Conservation (phyloP, 2,797 vertebrate species). For the Platalea minor region DNA sequence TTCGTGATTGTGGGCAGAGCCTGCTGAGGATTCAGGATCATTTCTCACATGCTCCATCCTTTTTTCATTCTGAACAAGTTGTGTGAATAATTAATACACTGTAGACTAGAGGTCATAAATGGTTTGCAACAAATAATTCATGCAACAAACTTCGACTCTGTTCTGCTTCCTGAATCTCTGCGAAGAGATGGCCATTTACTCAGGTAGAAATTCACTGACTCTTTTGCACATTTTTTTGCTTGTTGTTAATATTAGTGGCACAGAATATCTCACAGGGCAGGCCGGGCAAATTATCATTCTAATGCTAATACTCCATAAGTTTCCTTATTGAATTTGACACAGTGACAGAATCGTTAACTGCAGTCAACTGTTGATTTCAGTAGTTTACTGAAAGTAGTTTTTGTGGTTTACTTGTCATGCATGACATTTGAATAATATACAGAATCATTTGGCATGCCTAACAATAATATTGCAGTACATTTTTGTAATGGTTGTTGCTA, state of each 20-base stretch:
- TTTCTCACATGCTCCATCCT: not conserved
- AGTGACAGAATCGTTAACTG: not conserved
- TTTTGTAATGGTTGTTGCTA: not conserved
- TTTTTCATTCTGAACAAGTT: not conserved
- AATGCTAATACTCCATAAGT: not conserved
- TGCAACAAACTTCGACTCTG: not conserved
- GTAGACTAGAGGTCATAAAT: not conserved
- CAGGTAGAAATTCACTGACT: not conserved
- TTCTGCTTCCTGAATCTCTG: not conserved
- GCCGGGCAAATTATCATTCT: not conserved
- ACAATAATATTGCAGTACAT: not conserved
- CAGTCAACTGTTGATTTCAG: not conserved
- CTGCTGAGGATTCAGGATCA: not conserved
- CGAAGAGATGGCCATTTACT: not conserved
- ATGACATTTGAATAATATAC: not conserved
- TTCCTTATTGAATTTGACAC: not conserved
- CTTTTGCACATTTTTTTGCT: not conserved
- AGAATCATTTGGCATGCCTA: not conserved
- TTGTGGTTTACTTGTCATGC: not conserved
- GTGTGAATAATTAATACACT: slow-evolving; percentile 3
- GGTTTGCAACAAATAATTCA: slow-evolving; percentile 17
- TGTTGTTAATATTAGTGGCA: not conserved
- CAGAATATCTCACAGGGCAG: not conserved
- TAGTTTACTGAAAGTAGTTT: not conserved
- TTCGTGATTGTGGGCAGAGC: not conserved